phyloP scores from a whole-genome alignment of 1,140 invertebrate genomes.

The Gonatopus flavifemur region DNA sequence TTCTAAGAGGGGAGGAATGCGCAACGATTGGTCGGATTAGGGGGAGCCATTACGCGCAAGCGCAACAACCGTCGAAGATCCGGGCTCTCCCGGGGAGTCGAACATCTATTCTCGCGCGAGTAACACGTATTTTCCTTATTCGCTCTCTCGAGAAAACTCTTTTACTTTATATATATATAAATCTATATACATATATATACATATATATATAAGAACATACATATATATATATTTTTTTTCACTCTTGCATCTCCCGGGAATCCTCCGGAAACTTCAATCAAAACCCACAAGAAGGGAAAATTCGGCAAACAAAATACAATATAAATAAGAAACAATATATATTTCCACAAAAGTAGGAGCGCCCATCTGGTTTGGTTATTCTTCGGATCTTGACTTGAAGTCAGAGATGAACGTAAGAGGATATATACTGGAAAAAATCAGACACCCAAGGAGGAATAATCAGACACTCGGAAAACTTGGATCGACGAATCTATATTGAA shows the following conservation, averaged over 20 bases:
- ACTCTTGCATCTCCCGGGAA: conserved; percentile 8
- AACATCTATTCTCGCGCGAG: conserved; percentile 52
- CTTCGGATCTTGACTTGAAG: too few species aligned
- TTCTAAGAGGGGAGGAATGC: conserved; percentile 18
- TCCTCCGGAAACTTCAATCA: not conserved
- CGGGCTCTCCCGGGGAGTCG: conserved; percentile 45
- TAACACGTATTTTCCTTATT: conserved; percentile 41
- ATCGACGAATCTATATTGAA: too few species aligned
- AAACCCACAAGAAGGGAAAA: conserved; percentile 3
- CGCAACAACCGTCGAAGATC: conserved; percentile 30
- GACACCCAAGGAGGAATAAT: too few species aligned
- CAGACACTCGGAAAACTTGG: too few species aligned
- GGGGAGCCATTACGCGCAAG: conserved; percentile 29
- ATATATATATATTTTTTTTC: conserved; percentile 13
- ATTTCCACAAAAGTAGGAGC: too few species aligned
- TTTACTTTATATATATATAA: not conserved
- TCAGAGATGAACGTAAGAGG: too few species aligned
- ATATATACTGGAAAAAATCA: too few species aligned
- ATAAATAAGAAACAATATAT: too few species aligned
- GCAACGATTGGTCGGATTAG: conserved; percentile 14
- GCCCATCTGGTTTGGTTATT: too few species aligned
- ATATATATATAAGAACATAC: conserved; percentile 14
- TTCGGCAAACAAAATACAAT: conserved; percentile 1
- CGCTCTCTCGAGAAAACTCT: conserved; percentile 16
- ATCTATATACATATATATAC: conserved; percentile 8